Percentiles rank a stretch among this genome's conserved stretches.
These are phyloP conservation scores for Eucera pruinosa DNA, from an alignment of 2,888 invertebrate genomes.

Conservation along the genomic window DNA sequence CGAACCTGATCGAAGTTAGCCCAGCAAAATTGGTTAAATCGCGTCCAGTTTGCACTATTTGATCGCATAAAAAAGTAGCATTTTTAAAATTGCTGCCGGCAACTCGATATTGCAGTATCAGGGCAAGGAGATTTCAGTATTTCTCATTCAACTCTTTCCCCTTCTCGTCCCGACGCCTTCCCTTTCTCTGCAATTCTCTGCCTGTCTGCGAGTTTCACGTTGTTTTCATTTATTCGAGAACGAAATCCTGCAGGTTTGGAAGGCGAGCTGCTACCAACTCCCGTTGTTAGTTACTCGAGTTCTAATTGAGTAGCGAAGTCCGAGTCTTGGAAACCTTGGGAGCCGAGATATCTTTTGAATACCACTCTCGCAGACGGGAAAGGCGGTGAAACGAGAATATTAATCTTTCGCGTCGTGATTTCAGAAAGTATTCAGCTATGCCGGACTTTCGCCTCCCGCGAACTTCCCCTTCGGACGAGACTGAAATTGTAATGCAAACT, in stretches of 20 bases:
- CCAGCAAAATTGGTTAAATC: constrained; percentile 16
- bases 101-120: constrained; percentile 30
- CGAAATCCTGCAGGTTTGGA: constrained; percentile 1
- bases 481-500: constrained; percentile 34
- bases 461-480: constrained; percentile 6
- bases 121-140: neutral
- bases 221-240: constrained; percentile 45
- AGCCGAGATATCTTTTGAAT: constrained; percentile 35
- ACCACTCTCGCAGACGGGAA: neutral
- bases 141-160: neutral
- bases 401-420: constrained; percentile 51
- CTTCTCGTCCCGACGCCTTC: neutral
- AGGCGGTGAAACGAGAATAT: constrained; percentile 49
- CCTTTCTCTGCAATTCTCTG: neutral
- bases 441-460: neutral
- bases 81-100: constrained; percentile 25
- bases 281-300: constrained; percentile 34
- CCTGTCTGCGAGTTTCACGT: neutral
- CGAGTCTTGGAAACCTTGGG: constrained; percentile 9
- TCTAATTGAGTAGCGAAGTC: constrained; percentile 53
- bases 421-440: constrained; percentile 41
- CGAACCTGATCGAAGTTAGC: neutral
- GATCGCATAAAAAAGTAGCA: constrained; percentile 11
- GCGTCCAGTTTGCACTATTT: constrained; percentile 11
- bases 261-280: constrained; percentile 5